Evolutionary conservation across 2,888 invertebrate species (phyloP), one percentile per base, ranked within the genome.

Genomic region (Drosophila nigricruria): DNA sequence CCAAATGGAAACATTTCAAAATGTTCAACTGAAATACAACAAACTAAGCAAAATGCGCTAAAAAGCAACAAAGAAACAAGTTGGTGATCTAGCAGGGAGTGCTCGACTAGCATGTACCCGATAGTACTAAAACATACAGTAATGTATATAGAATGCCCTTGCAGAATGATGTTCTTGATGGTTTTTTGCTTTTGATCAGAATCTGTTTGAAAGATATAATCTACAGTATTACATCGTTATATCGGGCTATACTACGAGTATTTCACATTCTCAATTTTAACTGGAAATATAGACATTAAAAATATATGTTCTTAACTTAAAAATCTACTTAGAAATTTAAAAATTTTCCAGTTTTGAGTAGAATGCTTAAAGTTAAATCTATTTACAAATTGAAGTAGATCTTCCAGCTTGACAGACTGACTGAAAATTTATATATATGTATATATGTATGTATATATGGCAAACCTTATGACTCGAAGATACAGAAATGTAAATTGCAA

Each of bases 1-100:
- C 34, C 57, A 56, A 68, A 76, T 56, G 56, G 61, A 79, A 75
- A 50, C 59, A 62, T 78, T 78, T 73, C 64, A 56, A 73, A 76
- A 76, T 63, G 49, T 53, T 60, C 50, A 47, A 67, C 43, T 25
- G 43, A 49, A 43, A 73, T 42, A 42, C 30, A 56, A 20, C 20
- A 30, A 54, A 42, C 42, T 32, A 18, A 34, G 42, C 32, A 23
- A 61, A 54, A 18, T 18, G 23, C 27, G 18, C 12, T 57, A 5
- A 36, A 23, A 20, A 27, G 38, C 12, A 63, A 43, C 25, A 57
- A 5, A 27, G 47, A 27, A 14, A 42, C 12, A 40, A 18, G 34
- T 10, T 36, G 5, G 0, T 20, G 27, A 23, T 20, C 16, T 20
- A 32, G 16, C 16, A 2, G 30, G 6, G 4, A 56, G 16, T 56